Conservation (phyloP, 2,888 invertebrate species). For the Thelaira solivaga region DNA sequence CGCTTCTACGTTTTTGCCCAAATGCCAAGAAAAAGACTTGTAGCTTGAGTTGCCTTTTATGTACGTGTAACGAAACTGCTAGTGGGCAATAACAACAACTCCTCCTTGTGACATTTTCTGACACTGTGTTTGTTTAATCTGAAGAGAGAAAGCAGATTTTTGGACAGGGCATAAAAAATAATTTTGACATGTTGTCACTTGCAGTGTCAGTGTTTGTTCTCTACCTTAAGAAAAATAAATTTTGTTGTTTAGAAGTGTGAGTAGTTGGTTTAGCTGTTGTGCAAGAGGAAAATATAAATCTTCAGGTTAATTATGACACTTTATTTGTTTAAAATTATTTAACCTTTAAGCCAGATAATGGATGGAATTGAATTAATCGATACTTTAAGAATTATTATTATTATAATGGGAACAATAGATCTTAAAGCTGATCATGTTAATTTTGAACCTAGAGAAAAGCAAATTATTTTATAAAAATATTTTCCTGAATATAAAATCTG, state of each 20-base stretch:
- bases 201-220: slow-evolving; percentile 64
- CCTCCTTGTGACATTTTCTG: slow-evolving; percentile 54
- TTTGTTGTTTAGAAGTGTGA: not conserved
- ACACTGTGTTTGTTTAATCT: slow-evolving; percentile 54
- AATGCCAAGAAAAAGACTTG: not conserved
- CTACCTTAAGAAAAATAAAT: slow-evolving; percentile 23
- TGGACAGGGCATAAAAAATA: slow-evolving; percentile 54
- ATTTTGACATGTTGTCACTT: slow-evolving; percentile 69
- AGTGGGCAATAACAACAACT: slow-evolving; percentile 18
- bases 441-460: too few species aligned
- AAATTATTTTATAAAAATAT: too few species aligned
- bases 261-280: not conserved
- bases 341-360: too few species aligned
- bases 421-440: too few species aligned
- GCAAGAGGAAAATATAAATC: not conserved
- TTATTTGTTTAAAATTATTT: too few species aligned
- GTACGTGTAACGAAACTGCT: slow-evolving; percentile 28
- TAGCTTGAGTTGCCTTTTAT: slow-evolving; percentile 28
- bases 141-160: too few species aligned
- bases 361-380: too few species aligned
- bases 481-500: too few species aligned
- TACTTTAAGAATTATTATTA: too few species aligned
- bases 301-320: too few species aligned
- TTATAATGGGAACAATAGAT: too few species aligned
- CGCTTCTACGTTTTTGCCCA: not conserved